Conservation (phyloP, 2,797 vertebrate genomes). For the Mycteria americana region DNA sequence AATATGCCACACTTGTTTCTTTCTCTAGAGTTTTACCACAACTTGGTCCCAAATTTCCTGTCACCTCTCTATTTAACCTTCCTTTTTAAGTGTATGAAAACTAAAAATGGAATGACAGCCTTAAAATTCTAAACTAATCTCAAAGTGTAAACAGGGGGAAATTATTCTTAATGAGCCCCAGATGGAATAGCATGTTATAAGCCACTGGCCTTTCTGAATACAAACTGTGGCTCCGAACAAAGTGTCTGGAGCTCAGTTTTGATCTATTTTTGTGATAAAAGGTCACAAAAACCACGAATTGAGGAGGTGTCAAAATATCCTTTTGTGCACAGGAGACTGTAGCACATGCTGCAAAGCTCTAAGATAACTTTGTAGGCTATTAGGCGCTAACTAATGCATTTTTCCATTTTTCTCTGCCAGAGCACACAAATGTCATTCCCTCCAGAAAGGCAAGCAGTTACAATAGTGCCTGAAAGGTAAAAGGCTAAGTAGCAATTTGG, state of each 20-base stretch:
- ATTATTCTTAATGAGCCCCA: constrained; percentile 16
- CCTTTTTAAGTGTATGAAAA: background rate
- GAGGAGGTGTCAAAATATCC: background rate
- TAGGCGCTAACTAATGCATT: background rate
- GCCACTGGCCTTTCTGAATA: background rate
- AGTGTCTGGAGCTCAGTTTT: background rate
- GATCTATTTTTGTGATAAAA: constrained; percentile 26
- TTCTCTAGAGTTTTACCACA: background rate
- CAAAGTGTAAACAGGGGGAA: background rate
- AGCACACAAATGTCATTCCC: background rate
- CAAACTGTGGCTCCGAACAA: background rate
- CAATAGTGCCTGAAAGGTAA: background rate
- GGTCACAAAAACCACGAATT: background rate
- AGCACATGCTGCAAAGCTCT: background rate
- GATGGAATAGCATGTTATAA: background rate
- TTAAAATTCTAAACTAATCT: constrained; percentile 14
- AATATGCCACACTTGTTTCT: background rate
- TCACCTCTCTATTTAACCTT: background rate
- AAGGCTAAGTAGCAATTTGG: background rate
- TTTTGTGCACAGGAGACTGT: background rate
- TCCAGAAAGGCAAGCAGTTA: background rate
- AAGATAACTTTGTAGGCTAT: background rate
- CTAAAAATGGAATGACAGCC: background rate
- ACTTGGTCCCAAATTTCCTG: background rate
- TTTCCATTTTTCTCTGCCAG: background rate